phyloP scores from a whole-genome alignment of 2,888 invertebrate genomes.

The Pantelozetes paolii region DNA sequence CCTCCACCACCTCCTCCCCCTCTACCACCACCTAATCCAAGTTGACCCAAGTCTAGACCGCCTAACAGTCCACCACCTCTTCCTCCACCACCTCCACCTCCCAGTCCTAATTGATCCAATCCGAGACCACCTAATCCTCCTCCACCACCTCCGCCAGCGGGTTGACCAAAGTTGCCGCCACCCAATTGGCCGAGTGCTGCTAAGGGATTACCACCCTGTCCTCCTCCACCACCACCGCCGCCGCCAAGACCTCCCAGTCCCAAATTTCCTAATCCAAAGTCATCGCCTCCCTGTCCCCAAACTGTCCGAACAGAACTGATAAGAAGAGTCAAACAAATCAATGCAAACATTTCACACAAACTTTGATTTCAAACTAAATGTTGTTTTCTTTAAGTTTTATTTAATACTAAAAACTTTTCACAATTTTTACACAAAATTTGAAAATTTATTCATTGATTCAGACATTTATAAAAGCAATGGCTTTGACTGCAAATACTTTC shows the following conservation, averaged over 20 bases:
- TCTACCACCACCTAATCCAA: constrained; percentile 2
- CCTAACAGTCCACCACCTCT: constrained; percentile 3
- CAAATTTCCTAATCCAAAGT: neutral
- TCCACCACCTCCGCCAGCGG: constrained; percentile 15
- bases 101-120: neutral
- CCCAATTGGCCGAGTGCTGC: constrained; percentile 25
- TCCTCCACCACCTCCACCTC: constrained; percentile 20
- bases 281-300: constrained; percentile 29
- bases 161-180: constrained; percentile 21
- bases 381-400: neutral
- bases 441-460: neutral
- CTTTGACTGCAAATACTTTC: neutral
- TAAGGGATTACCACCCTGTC: neutral
- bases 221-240: constrained; percentile 32
- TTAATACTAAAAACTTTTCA: neutral
- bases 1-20: constrained; percentile 30
- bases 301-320: neutral
- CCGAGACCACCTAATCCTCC: constrained; percentile 14
- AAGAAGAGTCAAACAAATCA: neutral
- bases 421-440: neutral
- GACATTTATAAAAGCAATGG: neutral
- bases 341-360: neutral
- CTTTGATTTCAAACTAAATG: neutral
- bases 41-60: constrained; percentile 16
- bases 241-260: constrained; percentile 4